These are phyloP conservation scores for Chloroceryle aenea DNA, from an alignment of 2,113 vertebrate species.

Conservation along the genomic window DNA sequence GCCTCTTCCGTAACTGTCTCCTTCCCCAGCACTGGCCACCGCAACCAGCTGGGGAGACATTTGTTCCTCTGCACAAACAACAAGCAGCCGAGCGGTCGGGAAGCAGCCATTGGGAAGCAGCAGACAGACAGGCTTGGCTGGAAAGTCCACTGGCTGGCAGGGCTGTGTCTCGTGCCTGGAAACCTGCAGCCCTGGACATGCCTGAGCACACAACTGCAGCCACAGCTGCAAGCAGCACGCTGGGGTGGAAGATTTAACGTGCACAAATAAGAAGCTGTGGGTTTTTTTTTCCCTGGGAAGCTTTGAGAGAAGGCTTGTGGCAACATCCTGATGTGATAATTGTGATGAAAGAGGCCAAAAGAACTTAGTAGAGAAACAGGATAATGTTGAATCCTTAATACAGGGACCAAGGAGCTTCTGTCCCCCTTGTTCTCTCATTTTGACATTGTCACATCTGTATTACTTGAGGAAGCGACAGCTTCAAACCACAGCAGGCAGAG, in stretches of 20 bases:
- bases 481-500: not conserved
- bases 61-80: not conserved
- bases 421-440: fast-evolving
- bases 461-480: not conserved
- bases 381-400: too few species aligned
- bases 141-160: not conserved
- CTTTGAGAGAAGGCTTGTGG: not conserved
- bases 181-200: not conserved
- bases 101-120: not conserved
- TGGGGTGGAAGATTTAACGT: not conserved
- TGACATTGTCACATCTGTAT: fast-evolving
- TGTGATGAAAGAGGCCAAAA: not conserved
- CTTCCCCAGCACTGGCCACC: not conserved
- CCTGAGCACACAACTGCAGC: not conserved
- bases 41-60: conserved; percentile 21
- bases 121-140: not conserved
- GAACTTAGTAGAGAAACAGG: not conserved
- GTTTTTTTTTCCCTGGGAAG: not conserved
- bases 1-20: not conserved
- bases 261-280: not conserved
- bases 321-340: not conserved
- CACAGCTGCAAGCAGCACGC: not conserved
- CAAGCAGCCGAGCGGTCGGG: not conserved
- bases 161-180: not conserved
- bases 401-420: not conserved